A percentile compares a stretch with the other conserved stretches of the same genome.
These are phyloP conservation scores for Neotoma lepida DNA, from an alignment of 2,113 vertebrate genomes.

Conservation along the genomic window DNA sequence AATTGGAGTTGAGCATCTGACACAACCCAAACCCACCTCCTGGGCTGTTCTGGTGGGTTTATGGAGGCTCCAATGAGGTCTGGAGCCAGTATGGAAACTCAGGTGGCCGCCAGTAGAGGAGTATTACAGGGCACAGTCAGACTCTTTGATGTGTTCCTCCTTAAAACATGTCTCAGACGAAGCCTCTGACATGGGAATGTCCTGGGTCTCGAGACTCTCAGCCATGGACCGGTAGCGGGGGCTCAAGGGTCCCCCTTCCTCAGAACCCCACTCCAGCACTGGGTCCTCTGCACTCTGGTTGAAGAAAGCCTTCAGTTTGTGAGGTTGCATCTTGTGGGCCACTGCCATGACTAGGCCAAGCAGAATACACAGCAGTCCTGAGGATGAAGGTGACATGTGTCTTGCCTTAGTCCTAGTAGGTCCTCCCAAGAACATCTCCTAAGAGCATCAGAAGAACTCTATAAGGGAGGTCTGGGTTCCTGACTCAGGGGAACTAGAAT, in stretches of 20 bases:
- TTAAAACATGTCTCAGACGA: not conserved
- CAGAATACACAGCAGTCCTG: slow-evolving; percentile 89
- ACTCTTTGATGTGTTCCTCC: not conserved
- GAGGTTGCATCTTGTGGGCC: slow-evolving; percentile 84
- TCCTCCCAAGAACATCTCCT: not conserved
- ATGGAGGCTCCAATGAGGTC: not conserved
- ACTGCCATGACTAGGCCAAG: slow-evolving; percentile 86
- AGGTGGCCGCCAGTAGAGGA: accelerated
- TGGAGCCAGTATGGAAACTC: not conserved
- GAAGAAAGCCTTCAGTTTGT: slow-evolving; percentile 90
- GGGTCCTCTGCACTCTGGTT: slow-evolving; percentile 80
- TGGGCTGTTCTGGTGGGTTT: not conserved
- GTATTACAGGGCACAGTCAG: slow-evolving; percentile 36
- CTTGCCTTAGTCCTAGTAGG: not conserved
- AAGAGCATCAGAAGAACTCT: not conserved
- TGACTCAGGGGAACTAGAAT: not conserved
- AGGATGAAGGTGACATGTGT: not conserved
- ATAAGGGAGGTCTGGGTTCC: not conserved
- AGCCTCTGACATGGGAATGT: slow-evolving; percentile 65
- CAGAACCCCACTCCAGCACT: slow-evolving; percentile 62
- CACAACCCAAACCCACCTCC: not conserved
- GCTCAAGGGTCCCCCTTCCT: slow-evolving; percentile 68
- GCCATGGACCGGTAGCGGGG: slow-evolving; percentile 45
- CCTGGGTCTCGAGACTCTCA: not conserved
- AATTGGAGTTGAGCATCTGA: not conserved